Evolutionary conservation across 2,113 vertebrate species (phyloP), one percentile per base, ranked within the genome.

Genomic region (Lophotis ruficrista): DNA sequence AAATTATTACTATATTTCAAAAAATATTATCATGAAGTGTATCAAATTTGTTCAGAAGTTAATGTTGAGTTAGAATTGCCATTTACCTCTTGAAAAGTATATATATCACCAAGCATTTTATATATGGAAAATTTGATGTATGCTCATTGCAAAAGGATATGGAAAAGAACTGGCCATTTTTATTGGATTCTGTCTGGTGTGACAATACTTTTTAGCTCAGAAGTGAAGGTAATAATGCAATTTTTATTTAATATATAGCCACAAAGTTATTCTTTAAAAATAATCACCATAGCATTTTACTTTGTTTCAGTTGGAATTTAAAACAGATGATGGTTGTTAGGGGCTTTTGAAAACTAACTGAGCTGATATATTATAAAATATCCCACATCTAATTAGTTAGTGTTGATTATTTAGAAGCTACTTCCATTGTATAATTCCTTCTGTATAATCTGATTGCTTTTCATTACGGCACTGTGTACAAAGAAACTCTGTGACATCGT

Each of bases 1-100:
- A 95, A 96, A 91, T 82, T 33, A 72, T 48, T 38, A 83, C 48
- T 54, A 2, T 92, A 92, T 95, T 97, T 97, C 51, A 94, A 91
- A 89, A 90, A 58, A 58, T 57, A 70, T 85, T 94, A 66, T 73
- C 77, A 91, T 93, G 66, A 96, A 62, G 31, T 90, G 41, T 69
- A 93, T 83, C 65, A 87, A 83, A 90, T 90, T 54, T 60, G 18
- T 92, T 92, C 81, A 71, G 77, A 97, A 97, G 60, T 90, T 89
- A 94, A 4, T 60, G 61, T 53, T 54, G 38, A 94, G 30, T 66
- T 86, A 82, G 37, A 90, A 88, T 83, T 79, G 41, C 38, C 88
- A 71, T 86, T 89, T 90, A 68, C 47, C 12, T 35, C 69, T 95
- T 91, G 60, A 77, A 90, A 77, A 83, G 35, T 57, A 56, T 86